Evolutionary conservation across 2,888 invertebrate species (phyloP), one percentile per base, ranked within the genome.

Genomic region (Aricia artaxerxes): DNA sequence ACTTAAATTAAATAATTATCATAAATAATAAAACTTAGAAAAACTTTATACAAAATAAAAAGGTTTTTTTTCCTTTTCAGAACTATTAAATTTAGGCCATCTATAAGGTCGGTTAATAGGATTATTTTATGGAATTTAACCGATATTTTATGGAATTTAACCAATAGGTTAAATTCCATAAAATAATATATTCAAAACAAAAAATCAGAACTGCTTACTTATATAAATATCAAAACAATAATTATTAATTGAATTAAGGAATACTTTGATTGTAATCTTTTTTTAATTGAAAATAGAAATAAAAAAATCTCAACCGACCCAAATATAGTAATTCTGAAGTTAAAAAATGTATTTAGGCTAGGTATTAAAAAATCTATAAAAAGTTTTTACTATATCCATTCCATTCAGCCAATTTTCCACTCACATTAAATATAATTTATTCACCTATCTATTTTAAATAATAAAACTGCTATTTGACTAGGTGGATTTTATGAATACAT

Each of bases 401-500:
- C 88, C 92, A 91, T 90, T 82, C 90, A 84, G 89, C 87, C 88
- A 86, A 89, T 87, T 88, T 88, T 86, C 85, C 87, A 88, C 90
- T 89, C 90, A 88, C 87, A 86, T 87, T 86, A 86, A 87, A 88
- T 84, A 89, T 90, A 88, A 89, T 90, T 89, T 86, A 88, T 88
- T 84, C 82, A 84, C 85, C 88, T 91, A 92, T 87, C 90, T 92
- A 92, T 89, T 88, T 82, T 82, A 82, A 88, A 86, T 84, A 86
- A 90, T 90, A 91, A 92, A 92, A 92, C 91, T 92, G 93, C 86
- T 87, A 86, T 90, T 87, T 94, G 94, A 94, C 94, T 93, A 94
- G 93, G 91, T 91, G 90, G 87, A 90, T 89, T 89, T 85, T 84
- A 86, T 86, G 88, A 89, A 86, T 87, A 80, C n/a, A 79, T 78